phyloP scores from a whole-genome alignment of 2,797 vertebrate species.

The Anolis apletophallus region DNA sequence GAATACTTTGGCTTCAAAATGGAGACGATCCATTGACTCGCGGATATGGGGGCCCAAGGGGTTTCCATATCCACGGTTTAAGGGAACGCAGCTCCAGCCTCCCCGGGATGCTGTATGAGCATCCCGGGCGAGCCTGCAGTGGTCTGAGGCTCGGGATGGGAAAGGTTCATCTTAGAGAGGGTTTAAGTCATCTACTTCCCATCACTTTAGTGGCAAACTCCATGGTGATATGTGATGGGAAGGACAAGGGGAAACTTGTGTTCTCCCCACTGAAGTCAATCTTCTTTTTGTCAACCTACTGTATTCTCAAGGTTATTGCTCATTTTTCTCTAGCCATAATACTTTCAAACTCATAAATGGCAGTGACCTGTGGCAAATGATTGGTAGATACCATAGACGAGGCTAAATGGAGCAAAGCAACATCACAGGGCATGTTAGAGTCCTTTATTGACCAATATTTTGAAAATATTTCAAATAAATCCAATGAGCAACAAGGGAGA shows the following conservation, averaged over 20 bases:
- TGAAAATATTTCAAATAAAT: neutral
- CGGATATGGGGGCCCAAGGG: too few relatives aligned
- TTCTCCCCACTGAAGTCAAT: neutral
- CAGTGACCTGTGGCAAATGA: too few relatives aligned
- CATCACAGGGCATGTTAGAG: neutral
- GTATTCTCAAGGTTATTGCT: neutral
- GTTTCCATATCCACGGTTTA: too few relatives aligned
- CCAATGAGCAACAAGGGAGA: too few relatives aligned
- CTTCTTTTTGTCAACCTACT: neutral
- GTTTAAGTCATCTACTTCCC: neutral
- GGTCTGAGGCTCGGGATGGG: too few relatives aligned
- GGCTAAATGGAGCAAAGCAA: neutral
- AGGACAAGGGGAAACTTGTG: neutral
- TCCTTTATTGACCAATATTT: constrained; percentile 57
- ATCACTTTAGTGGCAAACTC: too few relatives aligned
- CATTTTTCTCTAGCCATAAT: neutral
- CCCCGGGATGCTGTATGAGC: too few relatives aligned
- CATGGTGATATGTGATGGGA: neutral
- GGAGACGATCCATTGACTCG: too few relatives aligned
- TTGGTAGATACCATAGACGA: neutral
- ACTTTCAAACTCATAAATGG: neutral
- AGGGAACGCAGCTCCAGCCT: too few relatives aligned
- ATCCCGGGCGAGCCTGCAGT: too few relatives aligned
- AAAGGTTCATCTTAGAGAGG: too few relatives aligned
- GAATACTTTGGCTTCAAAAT: too few relatives aligned